A percentile compares a stretch with the other conserved stretches of the same genome.
Evolutionary conservation across 2,888 invertebrate species (phyloP).

Genomic region (Metacarcinus magister): DNA sequence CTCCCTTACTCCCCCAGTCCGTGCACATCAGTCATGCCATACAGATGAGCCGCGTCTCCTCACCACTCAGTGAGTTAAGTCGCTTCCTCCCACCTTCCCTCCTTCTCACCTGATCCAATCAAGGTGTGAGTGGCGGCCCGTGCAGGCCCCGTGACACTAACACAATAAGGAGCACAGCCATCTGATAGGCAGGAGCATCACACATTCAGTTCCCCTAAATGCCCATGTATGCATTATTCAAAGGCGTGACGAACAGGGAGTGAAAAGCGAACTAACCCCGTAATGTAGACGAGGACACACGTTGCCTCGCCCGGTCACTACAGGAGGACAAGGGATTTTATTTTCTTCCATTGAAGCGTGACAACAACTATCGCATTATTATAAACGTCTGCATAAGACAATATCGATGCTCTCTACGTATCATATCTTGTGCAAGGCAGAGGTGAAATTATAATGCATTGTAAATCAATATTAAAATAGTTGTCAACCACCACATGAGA

Average conservation of each 20-base stretch:
- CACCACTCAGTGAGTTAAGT: constrained; percentile 26
- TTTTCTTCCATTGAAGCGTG: neutral
- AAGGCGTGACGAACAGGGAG: neutral
- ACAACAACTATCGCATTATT: neutral
- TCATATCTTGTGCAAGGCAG: no score
- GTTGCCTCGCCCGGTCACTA: neutral
- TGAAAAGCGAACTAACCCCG: neutral
- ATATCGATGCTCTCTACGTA: neutral
- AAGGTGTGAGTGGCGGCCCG: constrained; percentile 26
- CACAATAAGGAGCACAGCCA: neutral
- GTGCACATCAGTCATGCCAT: constrained; percentile 3
- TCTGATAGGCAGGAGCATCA: neutral
- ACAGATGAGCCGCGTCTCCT: constrained; percentile 26
- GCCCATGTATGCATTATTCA: neutral
- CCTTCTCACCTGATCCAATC: constrained; percentile 4
- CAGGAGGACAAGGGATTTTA: neutral
- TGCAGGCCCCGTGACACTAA: constrained; percentile 26
- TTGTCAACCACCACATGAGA: no score
- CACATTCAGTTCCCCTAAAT: neutral
- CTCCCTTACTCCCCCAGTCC: neutral
- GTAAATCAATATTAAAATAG: no score
- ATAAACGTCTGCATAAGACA: neutral
- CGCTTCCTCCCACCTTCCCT: constrained; percentile 13
- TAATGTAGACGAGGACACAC: neutral
- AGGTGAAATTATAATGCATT: no score